phyloP scores from a whole-genome alignment of 2,797 vertebrate genomes.

The Gorsachius magnificus region DNA sequence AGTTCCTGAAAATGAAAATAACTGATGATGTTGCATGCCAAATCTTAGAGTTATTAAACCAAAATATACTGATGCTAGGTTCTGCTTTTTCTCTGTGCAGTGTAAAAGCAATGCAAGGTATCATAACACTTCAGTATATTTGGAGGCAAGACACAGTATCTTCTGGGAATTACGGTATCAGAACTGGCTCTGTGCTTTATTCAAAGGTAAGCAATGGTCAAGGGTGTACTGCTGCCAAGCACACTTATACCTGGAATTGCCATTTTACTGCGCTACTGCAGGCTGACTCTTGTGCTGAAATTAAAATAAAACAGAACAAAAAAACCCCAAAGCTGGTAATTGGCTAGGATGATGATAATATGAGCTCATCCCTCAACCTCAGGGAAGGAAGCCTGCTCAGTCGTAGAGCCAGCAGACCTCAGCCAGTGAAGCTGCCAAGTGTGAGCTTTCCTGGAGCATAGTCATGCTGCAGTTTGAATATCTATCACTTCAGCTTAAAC shows the following conservation, averaged over 20 bases:
- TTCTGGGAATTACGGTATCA: background rate
- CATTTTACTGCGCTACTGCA: background rate
- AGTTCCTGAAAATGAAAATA: background rate
- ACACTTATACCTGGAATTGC: background rate
- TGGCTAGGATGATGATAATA: background rate
- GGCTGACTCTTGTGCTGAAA: slow-evolving; percentile 16
- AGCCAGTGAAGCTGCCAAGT: background rate
- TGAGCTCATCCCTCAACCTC: slow-evolving; percentile 38
- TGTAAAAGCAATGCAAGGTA: background rate
- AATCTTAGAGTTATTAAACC: background rate
- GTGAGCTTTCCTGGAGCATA: slow-evolving; percentile 30
- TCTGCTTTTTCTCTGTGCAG: background rate
- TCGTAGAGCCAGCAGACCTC: slow-evolving; percentile 13
- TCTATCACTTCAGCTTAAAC: background rate
- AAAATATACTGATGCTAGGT: background rate
- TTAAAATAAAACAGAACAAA: background rate
- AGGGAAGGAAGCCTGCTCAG: slow-evolving; percentile 44
- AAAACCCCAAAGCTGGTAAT: background rate
- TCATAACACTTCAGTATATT: background rate
- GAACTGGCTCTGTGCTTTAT: background rate
- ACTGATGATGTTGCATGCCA: background rate
- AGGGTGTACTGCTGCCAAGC: background rate
- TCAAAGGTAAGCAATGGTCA: background rate
- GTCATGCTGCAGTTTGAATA: slow-evolving; percentile 37
- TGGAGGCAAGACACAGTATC: background rate